These are phyloP conservation scores for Astropecten irregularis DNA, from an alignment of 53 echinoderm and acorn worm species.

Conservation along the genomic window DNA sequence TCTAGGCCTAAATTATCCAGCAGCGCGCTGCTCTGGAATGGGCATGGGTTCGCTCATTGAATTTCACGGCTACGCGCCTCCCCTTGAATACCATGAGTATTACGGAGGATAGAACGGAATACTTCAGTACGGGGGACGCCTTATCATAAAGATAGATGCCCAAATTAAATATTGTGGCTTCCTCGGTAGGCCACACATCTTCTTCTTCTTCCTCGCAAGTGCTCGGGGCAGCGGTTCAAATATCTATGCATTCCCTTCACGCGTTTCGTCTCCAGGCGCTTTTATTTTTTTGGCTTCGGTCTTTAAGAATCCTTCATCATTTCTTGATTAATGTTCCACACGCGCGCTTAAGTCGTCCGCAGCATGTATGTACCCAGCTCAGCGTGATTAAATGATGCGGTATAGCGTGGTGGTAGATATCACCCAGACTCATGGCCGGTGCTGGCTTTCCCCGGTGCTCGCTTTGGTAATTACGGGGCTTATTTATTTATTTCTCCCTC, in stretches of 20 bases:
- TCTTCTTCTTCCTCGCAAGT: background rate
- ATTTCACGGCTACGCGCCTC: background rate
- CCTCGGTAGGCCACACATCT: background rate
- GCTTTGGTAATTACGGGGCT: too few species aligned
- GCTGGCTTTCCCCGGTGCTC: too few species aligned
- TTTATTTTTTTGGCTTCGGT: too few species aligned
- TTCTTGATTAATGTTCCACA: slow-evolving; percentile 27
- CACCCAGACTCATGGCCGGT: too few species aligned
- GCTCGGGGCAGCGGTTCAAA: background rate
- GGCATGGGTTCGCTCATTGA: background rate
- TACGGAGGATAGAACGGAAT: background rate
- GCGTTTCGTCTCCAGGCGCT: background rate
- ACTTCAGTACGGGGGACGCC: background rate
- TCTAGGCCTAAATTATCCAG: too few species aligned
- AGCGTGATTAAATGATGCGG: background rate
- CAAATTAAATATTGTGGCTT: slow-evolving; percentile 20
- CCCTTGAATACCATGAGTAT: too few species aligned
- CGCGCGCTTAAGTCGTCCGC: background rate
- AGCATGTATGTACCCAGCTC: background rate
- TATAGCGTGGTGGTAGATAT: too few species aligned
- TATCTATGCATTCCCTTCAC: background rate
- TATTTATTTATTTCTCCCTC: too few species aligned
- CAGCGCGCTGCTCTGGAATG: background rate
- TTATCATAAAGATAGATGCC: background rate
- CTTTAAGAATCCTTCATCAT: background rate